Evolutionary conservation across 2,888 invertebrate genomes (phyloP).

Genomic region (Drosophila borealis): DNA sequence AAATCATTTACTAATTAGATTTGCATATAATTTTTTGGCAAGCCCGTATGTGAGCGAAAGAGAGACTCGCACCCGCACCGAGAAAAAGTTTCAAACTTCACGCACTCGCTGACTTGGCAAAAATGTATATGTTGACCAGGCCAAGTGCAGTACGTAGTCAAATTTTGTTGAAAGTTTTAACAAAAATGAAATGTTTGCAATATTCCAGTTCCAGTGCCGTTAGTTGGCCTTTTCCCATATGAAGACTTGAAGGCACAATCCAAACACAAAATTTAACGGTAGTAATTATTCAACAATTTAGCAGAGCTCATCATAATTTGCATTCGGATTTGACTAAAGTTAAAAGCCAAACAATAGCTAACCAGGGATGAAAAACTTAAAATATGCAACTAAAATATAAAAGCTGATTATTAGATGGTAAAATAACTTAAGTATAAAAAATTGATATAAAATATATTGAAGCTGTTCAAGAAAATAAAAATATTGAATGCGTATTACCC

Average conservation of each 20-base stretch:
- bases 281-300: constrained; percentile 79
- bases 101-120: constrained; percentile 68
- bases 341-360: constrained; percentile 32
- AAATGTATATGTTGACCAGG: constrained; percentile 23
- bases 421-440: not conserved
- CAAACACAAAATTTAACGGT: constrained; percentile 28
- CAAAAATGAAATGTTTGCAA: constrained; percentile 38
- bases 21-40: constrained; percentile 79
- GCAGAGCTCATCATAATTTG: constrained; percentile 83
- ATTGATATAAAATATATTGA: too few species aligned
- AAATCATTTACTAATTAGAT: constrained; percentile 84
- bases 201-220: constrained; percentile 37
- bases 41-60: constrained; percentile 34
- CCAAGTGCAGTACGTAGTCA: constrained; percentile 19
- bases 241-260: constrained; percentile 4
- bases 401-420: not conserved
- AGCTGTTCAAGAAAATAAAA: too few species aligned
- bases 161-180: constrained; percentile 54
- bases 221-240: constrained; percentile 36
- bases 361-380: constrained; percentile 41
- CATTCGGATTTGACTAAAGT: constrained; percentile 78
- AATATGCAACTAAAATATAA: not conserved
- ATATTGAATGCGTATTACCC: too few species aligned
- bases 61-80: constrained; percentile 1
- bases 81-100: constrained; percentile 45